These are phyloP conservation scores for Morpho achilles DNA, from an alignment of 2,888 invertebrate species.

Conservation along the genomic window DNA sequence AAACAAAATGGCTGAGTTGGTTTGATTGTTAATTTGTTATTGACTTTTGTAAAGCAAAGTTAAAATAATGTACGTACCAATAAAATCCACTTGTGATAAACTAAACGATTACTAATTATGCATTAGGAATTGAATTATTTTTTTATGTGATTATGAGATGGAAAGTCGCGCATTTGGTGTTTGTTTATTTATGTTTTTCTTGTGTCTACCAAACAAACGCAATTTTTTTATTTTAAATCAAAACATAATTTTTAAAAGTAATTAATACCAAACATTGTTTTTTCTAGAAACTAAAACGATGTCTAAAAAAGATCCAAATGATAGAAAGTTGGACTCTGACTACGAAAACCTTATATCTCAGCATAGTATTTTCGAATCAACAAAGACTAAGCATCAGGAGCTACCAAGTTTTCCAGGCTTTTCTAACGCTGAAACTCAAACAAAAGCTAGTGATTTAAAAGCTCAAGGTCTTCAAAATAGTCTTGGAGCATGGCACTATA, in stretches of 20 bases:
- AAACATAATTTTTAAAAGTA: not conserved
- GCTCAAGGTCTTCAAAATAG: conserved; percentile 59
- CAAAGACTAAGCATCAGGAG: conserved; percentile 66
- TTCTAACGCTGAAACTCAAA: conserved; percentile 75
- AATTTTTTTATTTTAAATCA: conserved; percentile 1
- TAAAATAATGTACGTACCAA: conserved; percentile 18
- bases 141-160: conserved; percentile 23
- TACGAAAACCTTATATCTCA: conserved; percentile 73
- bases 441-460: conserved; percentile 68
- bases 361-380: conserved; percentile 71
- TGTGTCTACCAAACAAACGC: conserved; percentile 20
- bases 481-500: conserved; percentile 73
- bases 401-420: conserved; percentile 74
- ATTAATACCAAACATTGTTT: conserved; percentile 8
- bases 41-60: conserved; percentile 24
- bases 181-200: conserved; percentile 52
- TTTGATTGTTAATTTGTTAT: conserved; percentile 25
- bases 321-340: conserved; percentile 71
- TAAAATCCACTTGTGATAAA: not conserved
- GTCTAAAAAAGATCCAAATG: conserved; percentile 73
- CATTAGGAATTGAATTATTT: conserved; percentile 9
- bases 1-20: conserved; percentile 33
- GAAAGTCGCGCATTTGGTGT: conserved; percentile 62
- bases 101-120: not conserved
- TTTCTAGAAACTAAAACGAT: conserved; percentile 46